These are phyloP conservation scores for Echinops telfairi DNA, from an alignment of 2,113 vertebrate species.

Conservation along the genomic window DNA sequence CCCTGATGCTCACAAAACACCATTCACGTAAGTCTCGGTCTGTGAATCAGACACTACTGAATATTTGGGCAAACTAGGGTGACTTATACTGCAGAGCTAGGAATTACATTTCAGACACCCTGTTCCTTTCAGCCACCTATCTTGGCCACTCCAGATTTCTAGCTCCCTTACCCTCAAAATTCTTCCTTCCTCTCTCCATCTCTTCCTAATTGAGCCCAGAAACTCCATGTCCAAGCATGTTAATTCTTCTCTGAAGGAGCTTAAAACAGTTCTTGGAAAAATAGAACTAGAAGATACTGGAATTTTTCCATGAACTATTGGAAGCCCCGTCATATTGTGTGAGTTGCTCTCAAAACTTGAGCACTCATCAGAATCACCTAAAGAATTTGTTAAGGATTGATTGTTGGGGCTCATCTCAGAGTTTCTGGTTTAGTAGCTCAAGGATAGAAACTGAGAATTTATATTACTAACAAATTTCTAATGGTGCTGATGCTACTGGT, in stretches of 20 bases:
- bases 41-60: slow-evolving; percentile 24
- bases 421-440: background rate
- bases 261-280: too few relatives aligned
- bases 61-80: slow-evolving; percentile 1
- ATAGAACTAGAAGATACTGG: too few relatives aligned
- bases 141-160: background rate
- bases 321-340: background rate
- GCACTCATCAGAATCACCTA: background rate
- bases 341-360: slow-evolving; percentile 7
- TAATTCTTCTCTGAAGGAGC: background rate
- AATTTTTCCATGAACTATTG: too few relatives aligned
- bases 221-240: background rate
- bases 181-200: background rate
- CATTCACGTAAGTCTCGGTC: background rate
- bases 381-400: background rate
- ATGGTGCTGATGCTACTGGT: background rate
- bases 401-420: background rate
- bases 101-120: slow-evolving; percentile 34
- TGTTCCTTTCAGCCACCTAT: slow-evolving; percentile 6
- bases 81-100: background rate
- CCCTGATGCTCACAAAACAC: background rate
- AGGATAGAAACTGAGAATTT: background rate
- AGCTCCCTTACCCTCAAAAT: background rate
- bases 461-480: background rate
- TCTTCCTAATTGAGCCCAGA: background rate